Evolutionary conservation across 2,113 vertebrate species (phyloP).

Genomic region (Eupsittula cactorum): DNA sequence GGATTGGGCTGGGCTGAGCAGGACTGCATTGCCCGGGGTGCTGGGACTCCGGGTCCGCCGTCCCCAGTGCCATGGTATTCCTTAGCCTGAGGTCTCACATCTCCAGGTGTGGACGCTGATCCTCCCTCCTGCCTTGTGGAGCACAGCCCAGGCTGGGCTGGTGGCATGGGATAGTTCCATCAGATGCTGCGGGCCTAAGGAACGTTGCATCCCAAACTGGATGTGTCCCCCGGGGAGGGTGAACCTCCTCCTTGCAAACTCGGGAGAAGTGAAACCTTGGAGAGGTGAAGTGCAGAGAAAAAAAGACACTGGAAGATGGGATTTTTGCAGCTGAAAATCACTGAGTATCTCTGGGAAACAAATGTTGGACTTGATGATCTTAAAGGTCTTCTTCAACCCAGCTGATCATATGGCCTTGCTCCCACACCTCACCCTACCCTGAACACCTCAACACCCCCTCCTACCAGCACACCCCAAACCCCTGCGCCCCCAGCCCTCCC

Average conservation of each 20-base stretch:
- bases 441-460: not conserved
- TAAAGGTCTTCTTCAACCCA: not conserved
- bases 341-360: not conserved
- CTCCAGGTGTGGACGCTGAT: fast-evolving
- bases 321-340: not conserved
- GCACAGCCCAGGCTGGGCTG: not conserved
- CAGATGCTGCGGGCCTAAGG: not conserved
- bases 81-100: not conserved
- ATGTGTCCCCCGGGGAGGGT: not conserved
- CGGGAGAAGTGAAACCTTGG: not conserved
- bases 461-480: not conserved
- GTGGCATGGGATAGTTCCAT: fast-evolving
- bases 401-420: not conserved
- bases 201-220: not conserved
- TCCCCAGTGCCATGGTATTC: fast-evolving
- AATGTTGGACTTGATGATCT: not conserved
- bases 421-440: not conserved
- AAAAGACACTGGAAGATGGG: not conserved
- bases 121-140: fast-evolving
- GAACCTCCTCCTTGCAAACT: not conserved
- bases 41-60: not conserved
- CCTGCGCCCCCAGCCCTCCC: not conserved
- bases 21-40: not conserved
- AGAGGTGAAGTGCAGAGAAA: fast-evolving
- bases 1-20: not conserved